These are phyloP conservation scores for Oryzias melastigma DNA, from an alignment of 2,113 vertebrate genomes.

Conservation along the genomic window DNA sequence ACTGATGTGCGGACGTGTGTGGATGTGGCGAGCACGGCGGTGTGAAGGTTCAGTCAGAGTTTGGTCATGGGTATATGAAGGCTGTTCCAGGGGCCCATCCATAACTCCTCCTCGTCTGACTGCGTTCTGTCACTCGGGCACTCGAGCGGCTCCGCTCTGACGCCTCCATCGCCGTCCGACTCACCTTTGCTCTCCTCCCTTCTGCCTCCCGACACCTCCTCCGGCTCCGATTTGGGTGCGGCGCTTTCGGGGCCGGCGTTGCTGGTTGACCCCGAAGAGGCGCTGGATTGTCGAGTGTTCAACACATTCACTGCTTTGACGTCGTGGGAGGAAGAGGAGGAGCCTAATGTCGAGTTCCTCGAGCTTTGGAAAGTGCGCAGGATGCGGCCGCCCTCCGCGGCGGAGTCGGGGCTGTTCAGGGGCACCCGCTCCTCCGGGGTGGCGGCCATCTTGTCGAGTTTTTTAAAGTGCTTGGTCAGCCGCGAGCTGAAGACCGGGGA, in stretches of 20 bases:
- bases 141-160: constrained; percentile 77
- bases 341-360: constrained; percentile 28
- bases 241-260: constrained; percentile 63
- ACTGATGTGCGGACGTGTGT: constrained; percentile 18
- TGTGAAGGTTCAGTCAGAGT: constrained; percentile 80
- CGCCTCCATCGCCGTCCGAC: constrained; percentile 76
- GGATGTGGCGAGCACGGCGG: constrained; percentile 27
- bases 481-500: constrained; percentile 79
- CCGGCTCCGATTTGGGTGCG: constrained; percentile 40
- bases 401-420: constrained; percentile 73
- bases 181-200: constrained; percentile 75
- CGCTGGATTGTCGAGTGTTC: constrained; percentile 79
- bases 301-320: constrained; percentile 78
- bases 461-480: constrained; percentile 90
- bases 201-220: constrained; percentile 62
- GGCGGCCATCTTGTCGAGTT: constrained; percentile 89
- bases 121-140: constrained; percentile 86
- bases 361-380: constrained; percentile 58
- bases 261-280: constrained; percentile 78
- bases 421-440: constrained; percentile 88
- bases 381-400: constrained; percentile 40
- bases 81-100: constrained; percentile 98
- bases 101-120: constrained; percentile 92
- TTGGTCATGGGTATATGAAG: constrained; percentile 99
- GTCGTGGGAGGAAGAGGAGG: constrained; percentile 37